Conservation (phyloP, 1,140 invertebrate genomes). For the Goniozus legneri region DNA sequence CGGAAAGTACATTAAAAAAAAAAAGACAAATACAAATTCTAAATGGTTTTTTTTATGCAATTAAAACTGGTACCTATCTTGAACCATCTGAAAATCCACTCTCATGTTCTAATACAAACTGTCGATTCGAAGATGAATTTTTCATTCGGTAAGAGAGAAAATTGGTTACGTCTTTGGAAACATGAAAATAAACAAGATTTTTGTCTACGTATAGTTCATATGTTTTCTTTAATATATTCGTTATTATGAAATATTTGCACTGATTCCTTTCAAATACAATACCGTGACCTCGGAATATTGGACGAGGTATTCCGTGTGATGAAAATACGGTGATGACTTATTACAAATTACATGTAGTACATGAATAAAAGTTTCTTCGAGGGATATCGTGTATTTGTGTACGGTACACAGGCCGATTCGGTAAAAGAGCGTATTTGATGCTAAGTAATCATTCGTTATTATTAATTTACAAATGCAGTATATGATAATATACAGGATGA, state of each 20-base stretch:
- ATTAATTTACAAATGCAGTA: conserved; percentile 15
- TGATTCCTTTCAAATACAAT: neutral
- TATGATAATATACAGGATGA: conserved; percentile 8
- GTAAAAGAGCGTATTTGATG: neutral
- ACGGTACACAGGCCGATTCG: neutral
- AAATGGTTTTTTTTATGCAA: no score
- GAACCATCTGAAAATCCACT: no score
- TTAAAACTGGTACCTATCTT: no score
- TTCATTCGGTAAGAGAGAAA: no score
- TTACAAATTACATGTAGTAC: conserved; percentile 3
- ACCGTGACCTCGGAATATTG: neutral
- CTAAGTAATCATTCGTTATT: conserved; percentile 12
- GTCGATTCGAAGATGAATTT: no score
- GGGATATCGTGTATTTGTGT: neutral
- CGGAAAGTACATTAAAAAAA: no score
- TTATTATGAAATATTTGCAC: neutral
- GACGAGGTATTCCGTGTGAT: neutral
- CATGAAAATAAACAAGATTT: no score
- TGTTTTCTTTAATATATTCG: no score
- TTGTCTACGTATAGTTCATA: no score
- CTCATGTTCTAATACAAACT: no score
- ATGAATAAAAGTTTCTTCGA: neutral
- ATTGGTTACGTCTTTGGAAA: no score
- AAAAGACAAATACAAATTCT: no score
- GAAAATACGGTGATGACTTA: neutral